Base-by-base conservation (phyloP, 2,888 invertebrate genomes). In the Nomada goodeniana region DNA sequence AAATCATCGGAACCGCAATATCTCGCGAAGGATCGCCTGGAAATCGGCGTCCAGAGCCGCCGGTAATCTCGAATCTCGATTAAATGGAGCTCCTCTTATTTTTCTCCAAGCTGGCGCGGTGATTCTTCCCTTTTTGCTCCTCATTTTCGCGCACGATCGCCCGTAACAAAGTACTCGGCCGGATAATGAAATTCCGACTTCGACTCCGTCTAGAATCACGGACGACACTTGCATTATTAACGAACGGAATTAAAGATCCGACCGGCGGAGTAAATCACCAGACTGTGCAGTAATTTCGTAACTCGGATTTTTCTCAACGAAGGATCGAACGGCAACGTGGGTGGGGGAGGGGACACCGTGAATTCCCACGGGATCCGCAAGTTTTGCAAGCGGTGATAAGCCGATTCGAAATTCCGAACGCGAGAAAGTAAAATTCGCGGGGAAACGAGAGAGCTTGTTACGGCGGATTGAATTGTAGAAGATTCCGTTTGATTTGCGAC, bases 211-310 rank as follows among this genome's bases (percentile, higher is more conserved):
- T 57, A 36, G 67, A 79, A 71, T 82, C 74, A 59, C 67, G 59
- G 50, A 55, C 80, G 84, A 83, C 76, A 59, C 72, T 64, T 55
- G 73, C 70, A 68, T 84, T 76, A 84, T 80, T 74, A 84, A 80
- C 80, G 81, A 76, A 71, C 47, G 9, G 70, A 53, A 52, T 80
- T 74, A 71, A 71, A 71, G 61, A 55, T 63, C 61, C 70, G 44
- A 44, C 23, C 44, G 18, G 29, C 13, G n/a, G 26, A 47, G 64
- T 44, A 44, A 64, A 73, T 73, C 67, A 67, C 57, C 47, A 13
- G 13, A 20, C 26, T 36, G 1, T 11, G 44, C n/a, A 20, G 26
- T 52, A 53, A 53, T 61, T 53, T 44, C 7, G n/a, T 26, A 26
- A 57, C 13, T 47, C 20, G 23, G n/a, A 26, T 67, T 67, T 5